phyloP scores from a whole-genome alignment of 2,113 vertebrate species.

The Tragelaphus strepsiceros region DNA sequence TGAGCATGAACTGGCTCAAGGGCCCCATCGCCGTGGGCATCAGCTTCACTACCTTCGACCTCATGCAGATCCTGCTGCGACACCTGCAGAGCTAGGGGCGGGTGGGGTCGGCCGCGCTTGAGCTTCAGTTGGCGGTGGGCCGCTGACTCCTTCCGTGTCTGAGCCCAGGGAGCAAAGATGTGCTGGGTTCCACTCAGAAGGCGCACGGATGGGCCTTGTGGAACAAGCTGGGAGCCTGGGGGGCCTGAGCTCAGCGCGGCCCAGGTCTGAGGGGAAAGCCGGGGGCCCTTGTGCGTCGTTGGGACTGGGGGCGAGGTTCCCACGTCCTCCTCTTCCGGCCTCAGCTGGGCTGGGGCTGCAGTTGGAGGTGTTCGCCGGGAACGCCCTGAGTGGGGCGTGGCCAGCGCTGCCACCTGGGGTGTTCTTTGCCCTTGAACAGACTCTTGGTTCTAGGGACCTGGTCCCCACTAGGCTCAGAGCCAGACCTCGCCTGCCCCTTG shows the following conservation, averaged over 20 bases:
- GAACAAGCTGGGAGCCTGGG: not conserved
- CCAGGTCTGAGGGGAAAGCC: not conserved
- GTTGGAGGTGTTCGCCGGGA: fast-evolving
- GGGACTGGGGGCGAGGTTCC: fast-evolving
- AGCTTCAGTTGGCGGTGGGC: constrained; percentile 33
- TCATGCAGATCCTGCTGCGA: constrained; percentile 92
- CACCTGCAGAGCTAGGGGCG: constrained; percentile 81
- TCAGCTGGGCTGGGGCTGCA: not conserved
- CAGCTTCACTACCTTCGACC: constrained; percentile 98
- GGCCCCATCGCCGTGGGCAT: constrained; percentile 97
- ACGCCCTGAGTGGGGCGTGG: not conserved
- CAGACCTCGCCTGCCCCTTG: not conserved
- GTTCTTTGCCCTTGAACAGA: not conserved
- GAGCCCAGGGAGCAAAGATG: not conserved
- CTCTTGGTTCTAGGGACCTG: not conserved
- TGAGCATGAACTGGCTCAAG: constrained; percentile 99
- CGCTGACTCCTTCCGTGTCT: constrained; percentile 44
- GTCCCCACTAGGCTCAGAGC: not conserved
- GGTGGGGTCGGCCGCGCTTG: not conserved
- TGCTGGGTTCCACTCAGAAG: not conserved
- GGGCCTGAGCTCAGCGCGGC: not conserved
- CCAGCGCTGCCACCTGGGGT: not conserved
- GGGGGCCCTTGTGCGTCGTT: not conserved
- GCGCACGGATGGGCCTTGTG: not conserved
- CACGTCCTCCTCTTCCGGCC: not conserved